Conservation (phyloP, 2,888 invertebrate genomes). For the Trissonchulus sp. region DNA sequence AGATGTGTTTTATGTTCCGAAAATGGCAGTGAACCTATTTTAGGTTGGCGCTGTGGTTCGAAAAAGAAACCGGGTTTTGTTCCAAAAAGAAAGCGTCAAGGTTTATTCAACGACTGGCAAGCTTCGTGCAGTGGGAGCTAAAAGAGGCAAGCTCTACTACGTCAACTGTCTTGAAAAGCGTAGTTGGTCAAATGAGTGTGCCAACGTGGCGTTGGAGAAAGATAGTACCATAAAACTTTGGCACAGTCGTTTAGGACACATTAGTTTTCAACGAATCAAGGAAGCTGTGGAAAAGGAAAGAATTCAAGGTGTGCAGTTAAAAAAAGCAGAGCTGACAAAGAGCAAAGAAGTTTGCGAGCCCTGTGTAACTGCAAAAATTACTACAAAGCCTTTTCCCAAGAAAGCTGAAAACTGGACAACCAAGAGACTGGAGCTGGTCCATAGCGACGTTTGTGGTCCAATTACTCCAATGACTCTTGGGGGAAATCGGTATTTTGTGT, state of each 20-base stretch:
- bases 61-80: not conserved
- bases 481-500: not conserved
- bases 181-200: not conserved
- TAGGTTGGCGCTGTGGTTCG: not conserved
- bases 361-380: not conserved
- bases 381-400: not conserved
- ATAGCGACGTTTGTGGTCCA: not conserved
- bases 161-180: not conserved
- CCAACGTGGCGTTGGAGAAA: not conserved
- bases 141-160: slow-evolving; percentile 3
- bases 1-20: not conserved
- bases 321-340: not conserved
- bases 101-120: not conserved
- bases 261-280: not conserved
- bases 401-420: not conserved
- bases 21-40: not conserved
- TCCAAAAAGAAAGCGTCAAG: not conserved
- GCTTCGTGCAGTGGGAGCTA: not conserved
- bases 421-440: not conserved
- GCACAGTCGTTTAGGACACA: not conserved
- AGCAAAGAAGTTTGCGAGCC: not conserved
- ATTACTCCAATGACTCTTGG: not conserved
- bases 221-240: too few species aligned
- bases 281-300: not conserved
- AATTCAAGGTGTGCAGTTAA: not conserved